Evolutionary conservation across 1,140 invertebrate species (phyloP).

Genomic region (Macrocentrus cingulum): DNA sequence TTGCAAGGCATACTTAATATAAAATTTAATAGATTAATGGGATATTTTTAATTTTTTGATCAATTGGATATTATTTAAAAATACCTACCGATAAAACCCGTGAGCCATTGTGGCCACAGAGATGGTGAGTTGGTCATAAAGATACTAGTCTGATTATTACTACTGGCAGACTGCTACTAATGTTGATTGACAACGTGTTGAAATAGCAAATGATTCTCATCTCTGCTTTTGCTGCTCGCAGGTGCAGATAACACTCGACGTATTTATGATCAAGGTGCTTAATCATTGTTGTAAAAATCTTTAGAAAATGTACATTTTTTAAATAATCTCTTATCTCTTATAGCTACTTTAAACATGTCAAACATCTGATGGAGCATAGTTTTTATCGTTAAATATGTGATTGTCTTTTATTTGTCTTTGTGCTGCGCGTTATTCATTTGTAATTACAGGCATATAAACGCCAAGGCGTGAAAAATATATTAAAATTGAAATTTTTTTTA

Average conservation of each 20-base stretch:
- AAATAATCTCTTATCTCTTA: neutral
- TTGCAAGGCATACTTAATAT: slow-evolving; percentile 43
- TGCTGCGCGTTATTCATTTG: neutral
- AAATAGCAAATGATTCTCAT: neutral
- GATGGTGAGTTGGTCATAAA: slow-evolving; percentile 12
- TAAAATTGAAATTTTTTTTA: too few species aligned
- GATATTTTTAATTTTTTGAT: neutral
- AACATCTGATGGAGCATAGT: too few species aligned
- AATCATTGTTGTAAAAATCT: neutral
- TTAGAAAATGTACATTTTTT: too few species aligned
- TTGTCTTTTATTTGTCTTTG: too few species aligned
- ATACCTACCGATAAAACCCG: slow-evolving; percentile 35
- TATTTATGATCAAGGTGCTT: neutral
- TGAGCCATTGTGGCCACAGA: slow-evolving; percentile 42
- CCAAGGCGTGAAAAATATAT: too few species aligned
- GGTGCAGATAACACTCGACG: neutral
- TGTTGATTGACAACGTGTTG: neutral
- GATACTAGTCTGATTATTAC: neutral
- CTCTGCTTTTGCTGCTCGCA: neutral
- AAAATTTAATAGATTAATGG: neutral
- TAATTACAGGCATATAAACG: too few species aligned
- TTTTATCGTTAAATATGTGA: too few species aligned
- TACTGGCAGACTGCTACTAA: neutral
- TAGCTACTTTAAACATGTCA: neutral
- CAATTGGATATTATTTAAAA: slow-evolving; percentile 2